A percentile compares a stretch with the other conserved stretches of the same genome.
phyloP scores from a whole-genome alignment of 23 tunicate genomes.

The Halocynthia roretzi region DNA sequence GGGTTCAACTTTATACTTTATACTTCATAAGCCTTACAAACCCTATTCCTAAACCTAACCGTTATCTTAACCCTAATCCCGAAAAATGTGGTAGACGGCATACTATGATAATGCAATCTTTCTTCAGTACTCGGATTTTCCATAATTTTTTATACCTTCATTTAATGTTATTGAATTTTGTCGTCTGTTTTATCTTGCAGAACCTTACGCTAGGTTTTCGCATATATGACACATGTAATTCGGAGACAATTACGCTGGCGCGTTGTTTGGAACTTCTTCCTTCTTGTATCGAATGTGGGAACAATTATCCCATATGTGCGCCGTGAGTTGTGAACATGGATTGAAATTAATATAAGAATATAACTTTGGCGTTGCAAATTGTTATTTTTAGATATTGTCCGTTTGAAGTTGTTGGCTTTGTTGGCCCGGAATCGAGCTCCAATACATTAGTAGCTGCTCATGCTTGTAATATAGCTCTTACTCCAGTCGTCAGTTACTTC shows the following conservation, averaged over 20 bases:
- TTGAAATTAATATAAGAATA: no score
- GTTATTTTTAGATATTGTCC: conserved; percentile 22
- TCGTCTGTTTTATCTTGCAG: neutral
- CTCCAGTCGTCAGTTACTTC: conserved; percentile 33
- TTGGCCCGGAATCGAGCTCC: conserved; percentile 38
- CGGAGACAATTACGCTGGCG: conserved; percentile 16
- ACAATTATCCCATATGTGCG: conserved; percentile 23
- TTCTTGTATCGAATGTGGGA: conserved; percentile 17
- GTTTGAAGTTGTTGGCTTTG: conserved; percentile 14
- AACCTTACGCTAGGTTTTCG: conserved; percentile 34
- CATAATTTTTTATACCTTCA: no score
- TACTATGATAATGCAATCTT: no score
- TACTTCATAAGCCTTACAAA: no score
- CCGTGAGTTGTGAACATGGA: conserved; percentile 10
- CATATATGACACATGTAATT: conserved; percentile 33
- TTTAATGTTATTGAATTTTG: neutral
- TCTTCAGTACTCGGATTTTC: no score
- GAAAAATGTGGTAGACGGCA: no score
- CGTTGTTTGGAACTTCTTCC: conserved; percentile 15
- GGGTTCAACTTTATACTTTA: no score
- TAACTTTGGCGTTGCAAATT: no score
- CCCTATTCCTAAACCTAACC: no score
- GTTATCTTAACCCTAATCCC: no score
- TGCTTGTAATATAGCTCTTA: conserved; percentile 30
- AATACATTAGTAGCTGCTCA: conserved; percentile 32